Evolutionary conservation across 1,140 invertebrate genomes (phyloP), one percentile per base, ranked within the genome.

Genomic region (Apis dorsata): DNA sequence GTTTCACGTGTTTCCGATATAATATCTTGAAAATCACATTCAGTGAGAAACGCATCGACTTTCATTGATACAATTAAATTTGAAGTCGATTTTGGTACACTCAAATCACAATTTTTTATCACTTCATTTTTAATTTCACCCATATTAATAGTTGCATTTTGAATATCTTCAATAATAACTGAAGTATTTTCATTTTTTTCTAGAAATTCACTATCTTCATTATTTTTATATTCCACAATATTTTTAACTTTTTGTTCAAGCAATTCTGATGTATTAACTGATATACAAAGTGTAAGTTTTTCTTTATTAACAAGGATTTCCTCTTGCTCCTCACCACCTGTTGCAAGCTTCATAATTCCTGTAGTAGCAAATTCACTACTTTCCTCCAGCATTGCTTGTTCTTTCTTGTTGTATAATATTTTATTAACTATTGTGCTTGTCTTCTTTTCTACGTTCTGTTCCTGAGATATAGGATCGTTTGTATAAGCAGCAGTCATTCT

Each of bases 401-500:
- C 80, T 53, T 69, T 82, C 19, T 60, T 69, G 24, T 53, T 34
- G 21, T 51, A 13, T 34, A 19, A 17, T 19, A 57, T 34, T 77
- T 82, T 82, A 77, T 24, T 69, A 9, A 49, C 44, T 53, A 69
- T 24, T 55, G 19, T 76, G 24, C 55, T 59, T 28, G 78, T 70
- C 69, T 79, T 84, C 78, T 81, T 84, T 68, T 76, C 75, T 28
- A n/a, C 73, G 34, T 62, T 76, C 49, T 71, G 75, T 49, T 78
- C 75, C 34, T 83, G 75, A 24, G n/a, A 65, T 28, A 71, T 59
- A 7, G 59, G 59, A 79, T 80, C 24, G 72, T 80, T 75, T 53
- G 87, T 59, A 21, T 85, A 88, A 34, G 86, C 86, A 24, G 86
- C 81, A 72, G 86, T 88, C 87, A 88, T 88, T 17, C 80, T 66